phyloP scores from a whole-genome alignment of 2,113 vertebrate genomes.

The Hymenochirus boettgeri region DNA sequence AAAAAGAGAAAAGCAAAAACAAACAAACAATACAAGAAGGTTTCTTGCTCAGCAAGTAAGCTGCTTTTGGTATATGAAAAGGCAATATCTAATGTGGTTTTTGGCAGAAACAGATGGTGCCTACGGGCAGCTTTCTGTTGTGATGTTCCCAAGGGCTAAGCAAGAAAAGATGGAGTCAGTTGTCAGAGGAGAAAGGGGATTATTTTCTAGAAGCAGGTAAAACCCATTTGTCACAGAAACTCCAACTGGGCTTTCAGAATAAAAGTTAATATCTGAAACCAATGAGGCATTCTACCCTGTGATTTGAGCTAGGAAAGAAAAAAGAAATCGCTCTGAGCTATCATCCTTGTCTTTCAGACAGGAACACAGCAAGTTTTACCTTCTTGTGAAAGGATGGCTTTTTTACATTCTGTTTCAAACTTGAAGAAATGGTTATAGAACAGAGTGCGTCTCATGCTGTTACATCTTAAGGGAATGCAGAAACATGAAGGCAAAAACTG shows the following conservation, averaged over 20 bases:
- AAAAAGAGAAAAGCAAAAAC: no score
- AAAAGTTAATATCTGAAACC: slow-evolving; percentile 71
- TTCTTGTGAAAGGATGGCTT: slow-evolving; percentile 25
- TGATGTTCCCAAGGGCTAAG: slow-evolving; percentile 54
- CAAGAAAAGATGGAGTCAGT: slow-evolving; percentile 45
- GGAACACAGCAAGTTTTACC: slow-evolving; percentile 42
- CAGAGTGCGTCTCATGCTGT: slow-evolving; percentile 47
- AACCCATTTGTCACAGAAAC: slow-evolving; percentile 82
- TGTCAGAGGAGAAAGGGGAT: slow-evolving; percentile 51
- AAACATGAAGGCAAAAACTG: slow-evolving; percentile 40
- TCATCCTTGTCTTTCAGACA: slow-evolving; percentile 43
- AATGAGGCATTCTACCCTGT: slow-evolving; percentile 64
- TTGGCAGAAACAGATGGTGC: slow-evolving; percentile 77
- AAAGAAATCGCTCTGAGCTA: slow-evolving; percentile 42
- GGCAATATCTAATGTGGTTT: slow-evolving; percentile 57
- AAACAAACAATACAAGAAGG: not conserved
- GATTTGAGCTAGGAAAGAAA: slow-evolving; percentile 48
- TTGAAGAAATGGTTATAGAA: slow-evolving; percentile 45
- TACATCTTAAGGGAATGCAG: slow-evolving; percentile 45
- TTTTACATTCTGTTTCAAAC: slow-evolving; percentile 46
- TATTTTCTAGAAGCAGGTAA: slow-evolving; percentile 73
- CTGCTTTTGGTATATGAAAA: slow-evolving; percentile 69
- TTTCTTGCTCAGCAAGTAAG: slow-evolving; percentile 60
- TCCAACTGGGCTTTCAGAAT: slow-evolving; percentile 63
- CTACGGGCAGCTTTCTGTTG: slow-evolving; percentile 59